A percentile compares a stretch with the other conserved stretches of the same genome.
phyloP scores from a whole-genome alignment of 2,888 invertebrate species.

The Lasioglossum figueresi region DNA sequence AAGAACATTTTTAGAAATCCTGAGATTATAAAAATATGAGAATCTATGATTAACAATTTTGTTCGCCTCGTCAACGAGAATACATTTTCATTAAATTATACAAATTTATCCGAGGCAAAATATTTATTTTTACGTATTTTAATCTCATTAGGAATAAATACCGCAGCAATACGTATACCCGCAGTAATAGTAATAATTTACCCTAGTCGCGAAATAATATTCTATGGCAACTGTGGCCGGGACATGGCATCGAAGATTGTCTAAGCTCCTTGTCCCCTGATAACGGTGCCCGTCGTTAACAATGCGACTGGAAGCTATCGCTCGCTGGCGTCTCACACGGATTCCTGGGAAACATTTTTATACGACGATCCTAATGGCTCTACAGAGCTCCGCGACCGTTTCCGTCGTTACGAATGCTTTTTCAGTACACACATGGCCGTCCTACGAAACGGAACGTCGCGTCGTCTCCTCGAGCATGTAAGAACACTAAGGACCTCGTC shows the following conservation, averaged over 20 bases:
- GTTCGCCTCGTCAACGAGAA: too few species aligned
- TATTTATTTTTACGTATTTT: too few species aligned
- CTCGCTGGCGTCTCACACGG: constrained; percentile 9
- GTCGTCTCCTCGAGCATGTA: constrained; percentile 62
- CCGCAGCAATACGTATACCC: too few species aligned
- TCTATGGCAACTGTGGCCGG: background rate
- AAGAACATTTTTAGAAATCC: too few species aligned
- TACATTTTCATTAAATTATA: too few species aligned
- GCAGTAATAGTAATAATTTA: too few species aligned
- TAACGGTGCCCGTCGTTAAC: constrained; percentile 36
- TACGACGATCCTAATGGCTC: constrained; percentile 62
- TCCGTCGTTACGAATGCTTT: constrained; percentile 66
- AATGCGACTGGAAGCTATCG: constrained; percentile 33
- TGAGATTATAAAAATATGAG: too few species aligned
- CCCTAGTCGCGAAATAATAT: background rate
- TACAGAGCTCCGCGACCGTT: constrained; percentile 61
- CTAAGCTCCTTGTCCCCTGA: constrained; percentile 4
- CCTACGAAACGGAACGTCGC: constrained; percentile 54
- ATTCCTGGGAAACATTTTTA: constrained; percentile 54
- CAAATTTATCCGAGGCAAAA: too few species aligned
- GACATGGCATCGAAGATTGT: constrained; percentile 2
- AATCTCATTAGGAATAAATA: too few species aligned
- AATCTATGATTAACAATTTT: too few species aligned
- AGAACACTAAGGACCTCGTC: constrained; percentile 64
- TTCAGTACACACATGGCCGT: constrained; percentile 65